Evolutionary conservation across 2,797 vertebrate genomes (phyloP), one percentile per base, ranked within the genome.

Genomic region (Tapirus indicus): DNA sequence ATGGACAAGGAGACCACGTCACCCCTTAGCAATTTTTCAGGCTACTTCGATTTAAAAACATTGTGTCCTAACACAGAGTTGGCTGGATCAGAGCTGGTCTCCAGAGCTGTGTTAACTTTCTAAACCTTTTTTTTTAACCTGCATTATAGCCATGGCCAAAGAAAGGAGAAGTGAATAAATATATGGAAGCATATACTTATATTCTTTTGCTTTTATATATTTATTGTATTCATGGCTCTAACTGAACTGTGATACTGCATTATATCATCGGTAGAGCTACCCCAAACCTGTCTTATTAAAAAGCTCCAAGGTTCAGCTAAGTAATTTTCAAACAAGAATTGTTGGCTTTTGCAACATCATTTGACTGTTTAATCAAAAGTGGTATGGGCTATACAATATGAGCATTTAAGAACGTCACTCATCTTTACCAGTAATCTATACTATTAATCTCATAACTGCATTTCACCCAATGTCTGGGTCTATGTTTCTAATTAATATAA

Each of bases 281-380:
- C 32, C 32, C 27, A 83, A 77, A 83, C 12, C 32, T 86, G 6
- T 89, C 41, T 72, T 95, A 32, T 72, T 95, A 32, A 72, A 96
- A 85, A 96, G 20, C 52, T 91, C 49, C 2, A 6, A 91, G 7
- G 18, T 75, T 85, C 38, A 54, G 78, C 47, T 92, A 94, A 90
- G 35, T 72, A 72, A 85, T 97, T 98, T 97, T 85, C 88, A 96
- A 88, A 94, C 8, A 71, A 92, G 35, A 13, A 35, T 49, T 72
- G 13, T 69, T 58, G 41, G 74, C 29, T 91, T 94, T 66, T 93
- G 49, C 29, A 58, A 72, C 9, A 41, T 69, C 49, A 16, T 86
- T 82, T 83, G 66, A 80, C 29, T 47, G 25, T 32, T 91, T 93
- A 38, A 77, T 93, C 72, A 71, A 95, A 97, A 96, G 8, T 44